These are phyloP conservation scores for Himalopsyche anomala DNA, from an alignment of 2,888 invertebrate species.

Conservation along the genomic window DNA sequence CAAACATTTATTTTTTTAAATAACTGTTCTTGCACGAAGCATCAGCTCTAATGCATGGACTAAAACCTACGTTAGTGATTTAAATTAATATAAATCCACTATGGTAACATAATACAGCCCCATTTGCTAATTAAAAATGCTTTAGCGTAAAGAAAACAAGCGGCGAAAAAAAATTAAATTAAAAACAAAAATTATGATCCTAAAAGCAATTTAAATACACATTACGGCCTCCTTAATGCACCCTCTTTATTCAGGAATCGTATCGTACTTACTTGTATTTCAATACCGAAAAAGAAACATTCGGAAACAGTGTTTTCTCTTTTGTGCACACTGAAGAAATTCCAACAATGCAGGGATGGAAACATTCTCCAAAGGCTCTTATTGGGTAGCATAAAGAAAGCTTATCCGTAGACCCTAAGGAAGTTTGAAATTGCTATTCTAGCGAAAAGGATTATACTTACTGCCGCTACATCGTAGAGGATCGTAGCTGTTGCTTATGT, in stretches of 20 bases:
- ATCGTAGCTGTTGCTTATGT: slow-evolving; percentile 63
- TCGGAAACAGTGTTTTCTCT: slow-evolving; percentile 65
- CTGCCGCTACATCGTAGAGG: slow-evolving; percentile 76
- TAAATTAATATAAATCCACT: slow-evolving; percentile 54
- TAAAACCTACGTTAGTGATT: background rate
- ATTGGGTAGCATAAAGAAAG: slow-evolving; percentile 74
- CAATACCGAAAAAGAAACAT: slow-evolving; percentile 59
- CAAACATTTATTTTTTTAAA: background rate
- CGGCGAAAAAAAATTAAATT: slow-evolving; percentile 72
- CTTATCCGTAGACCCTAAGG: slow-evolving; percentile 79
- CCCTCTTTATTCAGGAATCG: slow-evolving; percentile 76
- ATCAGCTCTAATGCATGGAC: background rate
- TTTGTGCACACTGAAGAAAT: slow-evolving; percentile 58
- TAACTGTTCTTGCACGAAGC: background rate
- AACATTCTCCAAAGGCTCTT: slow-evolving; percentile 66
- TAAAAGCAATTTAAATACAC: slow-evolving; percentile 78
- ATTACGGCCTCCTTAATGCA: slow-evolving; percentile 72
- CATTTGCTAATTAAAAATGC: slow-evolving; percentile 59
- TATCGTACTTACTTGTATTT: slow-evolving; percentile 65
- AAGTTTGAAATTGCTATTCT: slow-evolving; percentile 80
- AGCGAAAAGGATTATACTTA: slow-evolving; percentile 79
- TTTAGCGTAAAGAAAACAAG: slow-evolving; percentile 51
- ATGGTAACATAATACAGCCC: slow-evolving; percentile 56
- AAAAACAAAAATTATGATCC: slow-evolving; percentile 77
- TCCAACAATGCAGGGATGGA: slow-evolving; percentile 49